Base-by-base conservation (phyloP, 2,888 invertebrate species). In the Sturmia bella region DNA sequence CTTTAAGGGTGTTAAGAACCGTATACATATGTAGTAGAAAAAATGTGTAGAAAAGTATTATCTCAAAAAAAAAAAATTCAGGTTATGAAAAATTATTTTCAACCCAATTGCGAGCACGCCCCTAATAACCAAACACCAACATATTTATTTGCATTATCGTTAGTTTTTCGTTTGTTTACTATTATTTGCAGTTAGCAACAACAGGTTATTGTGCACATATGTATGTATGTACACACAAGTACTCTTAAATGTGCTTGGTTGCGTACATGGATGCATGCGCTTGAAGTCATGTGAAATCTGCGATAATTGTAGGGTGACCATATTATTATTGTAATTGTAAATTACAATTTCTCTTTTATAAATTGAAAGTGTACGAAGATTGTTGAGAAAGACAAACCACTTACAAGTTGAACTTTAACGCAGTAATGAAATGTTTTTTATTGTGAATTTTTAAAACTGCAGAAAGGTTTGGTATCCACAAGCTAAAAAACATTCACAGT, bases 141-240 rank as follows among this genome's bases (percentile, higher is more conserved):
- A 59, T 21, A 12, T 43, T 17, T 37, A 48, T 41, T 37, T 52
- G 41, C 27, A 61, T 17, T 74, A 61, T 61, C 41, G 39, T 61
- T 61, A 41, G 11, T 50, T 50, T 41, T 17, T 13, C 11, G 11
- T 45, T 24, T 43, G 21, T n/a, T 32, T 59, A 52, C 66, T 45
- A 17, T 21, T 74, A 19, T 66, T 56, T 59, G 37, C 19, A 79
- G 79, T 79, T 68, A 69, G 61, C 68, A 79, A 73, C 79, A 79
- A 74, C 79, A 79, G 79, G 79, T 79, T 73, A 74, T 73, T 52
- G 1, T 68, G 13, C 56, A 54, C 11, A n/a, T 72, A 48, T 32
- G 3, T 61, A 7, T 5, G 5, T 17, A 15, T 43, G 11, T 43
- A 24, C 3, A 15, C 39, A 24, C 24, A 68, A 17, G 41, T 13